Evolutionary conservation across 1,140 invertebrate species (phyloP).

Genomic region (Rhagoletis zephyria): DNA sequence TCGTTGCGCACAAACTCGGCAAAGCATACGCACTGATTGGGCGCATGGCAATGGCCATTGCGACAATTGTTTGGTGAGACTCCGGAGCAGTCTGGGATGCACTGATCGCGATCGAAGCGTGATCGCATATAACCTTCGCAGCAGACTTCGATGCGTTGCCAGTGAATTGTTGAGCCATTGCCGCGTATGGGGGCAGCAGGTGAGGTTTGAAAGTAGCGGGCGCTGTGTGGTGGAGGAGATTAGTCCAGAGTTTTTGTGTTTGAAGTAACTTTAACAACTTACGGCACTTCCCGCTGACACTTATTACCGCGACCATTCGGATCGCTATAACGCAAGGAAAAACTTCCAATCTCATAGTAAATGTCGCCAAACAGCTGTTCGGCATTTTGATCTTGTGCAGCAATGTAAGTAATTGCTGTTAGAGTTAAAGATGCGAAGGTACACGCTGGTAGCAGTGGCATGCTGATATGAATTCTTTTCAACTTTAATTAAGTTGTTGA

Average conservation of each 20-base stretch:
- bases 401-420: neutral
- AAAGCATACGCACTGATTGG: constrained; percentile 77
- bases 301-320: constrained; percentile 1
- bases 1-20: constrained; percentile 76
- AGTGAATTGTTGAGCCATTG: constrained; percentile 67
- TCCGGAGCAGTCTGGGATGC: constrained; percentile 75
- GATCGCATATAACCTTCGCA: constrained; percentile 77
- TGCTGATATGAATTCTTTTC: too few relatives aligned
- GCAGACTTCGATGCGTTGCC: constrained; percentile 75
- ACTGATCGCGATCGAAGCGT: constrained; percentile 74
- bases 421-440: too few relatives aligned
- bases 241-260: neutral
- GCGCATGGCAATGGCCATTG: constrained; percentile 76
- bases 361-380: constrained; percentile 56
- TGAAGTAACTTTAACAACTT: constrained; percentile 3
- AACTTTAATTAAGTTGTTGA: too few relatives aligned
- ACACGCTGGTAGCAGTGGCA: too few relatives aligned
- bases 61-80: constrained; percentile 73
- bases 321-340: neutral
- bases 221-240: constrained; percentile 56
- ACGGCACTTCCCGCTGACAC: constrained; percentile 58
- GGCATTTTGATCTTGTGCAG: neutral
- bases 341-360: constrained; percentile 39
- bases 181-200: constrained; percentile 59
- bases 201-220: constrained; percentile 65